Conservation (phyloP, 23 tunicate genomes). For the Ciona savignyi region DNA sequence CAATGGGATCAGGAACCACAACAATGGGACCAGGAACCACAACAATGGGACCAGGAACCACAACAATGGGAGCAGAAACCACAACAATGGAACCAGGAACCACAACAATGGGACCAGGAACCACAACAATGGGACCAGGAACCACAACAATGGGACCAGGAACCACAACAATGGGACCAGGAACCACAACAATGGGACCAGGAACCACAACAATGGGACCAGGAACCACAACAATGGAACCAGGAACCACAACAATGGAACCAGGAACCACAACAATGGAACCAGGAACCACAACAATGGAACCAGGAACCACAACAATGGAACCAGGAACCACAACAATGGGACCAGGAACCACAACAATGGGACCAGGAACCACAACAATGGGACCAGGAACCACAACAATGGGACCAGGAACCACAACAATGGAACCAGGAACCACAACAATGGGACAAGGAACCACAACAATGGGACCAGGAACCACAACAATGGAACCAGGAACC, state of each 20-base stretch:
- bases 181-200: not conserved
- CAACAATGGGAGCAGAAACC: conserved; percentile 1
- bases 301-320: not conserved
- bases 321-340: conserved; percentile 8
- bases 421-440: conserved; percentile 1
- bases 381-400: conserved; percentile 19
- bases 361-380: conserved; percentile 8
- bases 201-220: conserved; percentile 10
- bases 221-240: not conserved
- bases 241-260: conserved; percentile 25
- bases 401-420: conserved; percentile 2
- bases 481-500: conserved; percentile 16
- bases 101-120: conserved; percentile 20
- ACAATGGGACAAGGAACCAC: conserved; percentile 7
- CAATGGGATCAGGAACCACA: conserved; percentile 13
- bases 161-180: conserved; percentile 13
- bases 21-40: conserved; percentile 10
- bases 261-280: conserved; percentile 3
- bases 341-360: conserved; percentile 14
- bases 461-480: conserved; percentile 18
- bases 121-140: conserved; percentile 4
- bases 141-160: conserved; percentile 7
- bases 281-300: conserved; percentile 15
- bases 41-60: conserved; percentile 15
- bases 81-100: not conserved